These are phyloP conservation scores for Ailurus styani DNA, from an alignment of 2,113 vertebrate genomes.

Conservation along the genomic window DNA sequence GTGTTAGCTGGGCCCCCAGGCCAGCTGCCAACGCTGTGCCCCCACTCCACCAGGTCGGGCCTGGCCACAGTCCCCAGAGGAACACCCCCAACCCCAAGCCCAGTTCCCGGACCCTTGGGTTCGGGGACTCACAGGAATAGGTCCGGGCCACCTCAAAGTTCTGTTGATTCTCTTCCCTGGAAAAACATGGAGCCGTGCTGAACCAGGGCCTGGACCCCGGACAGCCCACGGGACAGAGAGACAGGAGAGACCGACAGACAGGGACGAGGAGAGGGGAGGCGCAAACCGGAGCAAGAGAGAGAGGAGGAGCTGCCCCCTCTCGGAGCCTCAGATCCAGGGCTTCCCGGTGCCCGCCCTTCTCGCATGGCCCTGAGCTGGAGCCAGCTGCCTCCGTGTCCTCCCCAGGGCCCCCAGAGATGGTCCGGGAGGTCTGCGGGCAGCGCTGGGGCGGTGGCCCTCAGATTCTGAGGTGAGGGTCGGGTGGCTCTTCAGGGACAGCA, in stretches of 20 bases:
- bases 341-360: neutral
- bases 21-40: neutral
- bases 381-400: accelerated
- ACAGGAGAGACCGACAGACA: neutral
- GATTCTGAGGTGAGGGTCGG: neutral
- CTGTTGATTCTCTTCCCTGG: conserved; percentile 55
- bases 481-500: neutral
- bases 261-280: neutral
- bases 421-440: neutral
- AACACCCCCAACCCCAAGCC: neutral
- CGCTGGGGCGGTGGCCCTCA: neutral
- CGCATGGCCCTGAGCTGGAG: neutral
- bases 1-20: neutral
- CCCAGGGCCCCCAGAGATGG: accelerated
- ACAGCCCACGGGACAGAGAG: neutral
- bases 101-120: neutral
- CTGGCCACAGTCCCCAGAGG: neutral
- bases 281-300: accelerated
- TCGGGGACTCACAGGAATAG: conserved; percentile 72
- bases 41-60: neutral
- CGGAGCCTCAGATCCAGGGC: neutral
- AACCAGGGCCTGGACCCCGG: neutral
- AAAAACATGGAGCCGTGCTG: neutral
- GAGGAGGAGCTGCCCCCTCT: neutral
- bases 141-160: conserved; percentile 64